Evolutionary conservation across 30 jellyfish, hydroid and myxozoan genomes (phyloP).

Genomic region (Aurelia coerulea): DNA sequence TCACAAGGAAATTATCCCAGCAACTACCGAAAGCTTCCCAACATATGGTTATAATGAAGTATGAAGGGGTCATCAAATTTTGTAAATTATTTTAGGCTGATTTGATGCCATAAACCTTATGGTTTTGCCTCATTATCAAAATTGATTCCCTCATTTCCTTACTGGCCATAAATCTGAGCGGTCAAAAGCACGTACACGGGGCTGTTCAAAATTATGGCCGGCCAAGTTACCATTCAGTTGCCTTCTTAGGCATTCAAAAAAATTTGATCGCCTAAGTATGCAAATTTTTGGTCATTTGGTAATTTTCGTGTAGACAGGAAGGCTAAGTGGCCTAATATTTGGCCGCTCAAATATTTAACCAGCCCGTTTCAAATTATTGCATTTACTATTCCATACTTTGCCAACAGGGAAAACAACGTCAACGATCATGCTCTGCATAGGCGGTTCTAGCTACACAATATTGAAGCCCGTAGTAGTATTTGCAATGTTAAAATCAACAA

Average conservation of each 20-base stretch:
- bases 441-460: no score
- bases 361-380: neutral
- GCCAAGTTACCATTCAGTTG: neutral
- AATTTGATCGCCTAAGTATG: neutral
- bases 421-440: no score
- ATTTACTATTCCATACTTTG: no score
- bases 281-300: neutral
- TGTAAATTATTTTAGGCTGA: neutral
- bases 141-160: neutral
- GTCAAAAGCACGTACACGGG: neutral
- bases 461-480: no score
- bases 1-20: no score
- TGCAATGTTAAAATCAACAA: no score
- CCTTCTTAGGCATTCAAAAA: constrained; percentile 4
- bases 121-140: neutral
- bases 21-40: no score
- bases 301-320: neutral
- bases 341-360: constrained; percentile 5
- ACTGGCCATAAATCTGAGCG: neutral
- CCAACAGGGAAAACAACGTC: no score
- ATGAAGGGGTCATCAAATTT: no score
- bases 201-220: constrained; percentile 1
- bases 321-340: neutral
- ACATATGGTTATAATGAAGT: no score
- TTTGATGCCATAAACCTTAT: neutral